Evolutionary conservation across 1,140 invertebrate genomes (phyloP), one percentile per base, ranked within the genome.

Genomic region (Mamestra configurata): DNA sequence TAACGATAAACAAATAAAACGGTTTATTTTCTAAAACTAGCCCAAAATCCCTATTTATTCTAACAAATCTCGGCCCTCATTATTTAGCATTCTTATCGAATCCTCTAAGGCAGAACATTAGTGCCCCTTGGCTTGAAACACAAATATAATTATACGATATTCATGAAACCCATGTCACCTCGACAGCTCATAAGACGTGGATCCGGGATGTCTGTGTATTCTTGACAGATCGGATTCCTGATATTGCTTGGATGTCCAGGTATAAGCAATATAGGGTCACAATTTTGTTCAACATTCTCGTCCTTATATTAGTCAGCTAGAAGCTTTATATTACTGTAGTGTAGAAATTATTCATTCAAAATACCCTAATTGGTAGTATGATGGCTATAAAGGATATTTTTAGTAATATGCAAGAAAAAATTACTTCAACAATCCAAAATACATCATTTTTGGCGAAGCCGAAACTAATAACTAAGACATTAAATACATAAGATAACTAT

Each of bases 111-210:
- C 37, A 20, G 6, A 20, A 22, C 10, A 40, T 43, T 43, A 66
- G 35, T 43, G 35, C 6, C 18, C 11, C n/a, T 68, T 37, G n/a
- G 35, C n/a, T 37, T 18, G n/a, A 53, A 53, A 53, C 5, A 53
- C 55, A 57, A 57, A 24, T n/a, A 59, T 59, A 61, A 61, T 35
- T 68, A 46, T 13, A 46, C 18, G 46, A 68, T 68, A 24, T 68
- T 68, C 64, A 68, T 46, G 22, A 24, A 24, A 68, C 64, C 64
- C 64, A 24, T 15, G 22, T 68, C 64, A 68, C 20, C 4, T 8
- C 20, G 64, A 68, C 64, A 68, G 61, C 20, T 68, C 64, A 68
- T 49, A 68, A 49, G 64, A 68, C 37, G 64, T 1, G 57, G 7
- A 61, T 61, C 57, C 57, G 40, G 24, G 40, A 11, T 68, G 64